These are phyloP conservation scores for Thalassarche chlororhynchos DNA, from an alignment of 2,113 vertebrate genomes.

Conservation along the genomic window DNA sequence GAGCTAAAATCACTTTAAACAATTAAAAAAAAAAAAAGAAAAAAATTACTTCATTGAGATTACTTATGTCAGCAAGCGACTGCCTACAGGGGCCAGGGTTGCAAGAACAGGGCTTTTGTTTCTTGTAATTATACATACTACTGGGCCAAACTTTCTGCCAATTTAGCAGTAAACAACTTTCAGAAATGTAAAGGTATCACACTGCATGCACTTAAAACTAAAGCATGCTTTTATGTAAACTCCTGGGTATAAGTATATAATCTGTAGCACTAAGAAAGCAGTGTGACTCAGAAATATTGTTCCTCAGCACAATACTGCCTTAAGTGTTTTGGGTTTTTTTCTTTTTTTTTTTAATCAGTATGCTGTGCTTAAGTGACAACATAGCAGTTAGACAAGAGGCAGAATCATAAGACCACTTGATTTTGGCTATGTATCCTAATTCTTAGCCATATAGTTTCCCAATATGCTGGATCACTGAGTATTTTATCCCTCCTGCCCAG, in stretches of 20 bases:
- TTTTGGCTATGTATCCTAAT: background rate
- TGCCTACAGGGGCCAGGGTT: background rate
- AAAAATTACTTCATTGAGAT: background rate
- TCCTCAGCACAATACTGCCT: background rate
- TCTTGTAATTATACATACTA: background rate
- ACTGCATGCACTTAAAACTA: background rate
- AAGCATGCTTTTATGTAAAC: background rate
- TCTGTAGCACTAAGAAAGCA: background rate
- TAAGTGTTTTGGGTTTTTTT: background rate
- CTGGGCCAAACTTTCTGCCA: background rate
- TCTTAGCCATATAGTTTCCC: background rate
- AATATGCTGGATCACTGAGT: background rate
- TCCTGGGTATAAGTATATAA: background rate
- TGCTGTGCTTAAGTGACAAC: background rate
- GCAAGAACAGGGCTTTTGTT: background rate
- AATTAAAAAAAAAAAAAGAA: background rate
- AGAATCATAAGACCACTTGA: background rate
- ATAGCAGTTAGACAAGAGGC: background rate
- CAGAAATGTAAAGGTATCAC: background rate
- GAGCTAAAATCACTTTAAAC: background rate
- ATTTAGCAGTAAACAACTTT: background rate
- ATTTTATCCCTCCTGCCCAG: background rate
- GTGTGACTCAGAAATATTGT: background rate
- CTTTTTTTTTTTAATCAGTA: rapidly evolving
- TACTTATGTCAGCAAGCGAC: background rate